A percentile compares a stretch with the other conserved stretches of the same genome.
phyloP scores from a whole-genome alignment of 2,888 invertebrate genomes.

The Eristalis arbustorum region DNA sequence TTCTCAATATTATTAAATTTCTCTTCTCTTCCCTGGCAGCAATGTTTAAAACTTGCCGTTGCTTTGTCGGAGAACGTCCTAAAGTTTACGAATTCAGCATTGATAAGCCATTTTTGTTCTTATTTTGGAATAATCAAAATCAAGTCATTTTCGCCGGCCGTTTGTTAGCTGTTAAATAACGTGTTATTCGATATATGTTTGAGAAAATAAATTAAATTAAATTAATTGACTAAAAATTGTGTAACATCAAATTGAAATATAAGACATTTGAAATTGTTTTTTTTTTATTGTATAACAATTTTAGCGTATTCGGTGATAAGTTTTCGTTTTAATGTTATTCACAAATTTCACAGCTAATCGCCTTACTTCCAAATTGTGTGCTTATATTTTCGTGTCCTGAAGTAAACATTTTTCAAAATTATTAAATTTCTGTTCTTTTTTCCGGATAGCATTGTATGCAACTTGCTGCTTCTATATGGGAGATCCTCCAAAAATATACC shows the following conservation, averaged over 20 bases:
- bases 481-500: not conserved
- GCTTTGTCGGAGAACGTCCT: not conserved
- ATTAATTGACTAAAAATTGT: not conserved
- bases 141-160: not conserved
- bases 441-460: not conserved
- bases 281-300: no score
- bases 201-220: no score
- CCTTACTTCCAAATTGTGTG: no score
- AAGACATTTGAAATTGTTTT: not conserved
- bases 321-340: no score
- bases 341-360: no score
- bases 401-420: no score
- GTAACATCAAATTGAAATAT: not conserved
- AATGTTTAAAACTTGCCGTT: not conserved
- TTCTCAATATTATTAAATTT: no score
- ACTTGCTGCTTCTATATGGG: not conserved
- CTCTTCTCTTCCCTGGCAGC: not conserved
- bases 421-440: not conserved
- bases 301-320: no score
- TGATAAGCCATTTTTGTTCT: conserved; percentile 11
- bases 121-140: conserved; percentile 3
- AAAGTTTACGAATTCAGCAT: not conserved
- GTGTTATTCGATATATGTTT: not conserved
- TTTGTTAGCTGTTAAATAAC: not conserved
- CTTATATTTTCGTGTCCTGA: no score